Evolutionary conservation across 2,888 invertebrate genomes (phyloP).

Genomic region (Volucella bombylans): DNA sequence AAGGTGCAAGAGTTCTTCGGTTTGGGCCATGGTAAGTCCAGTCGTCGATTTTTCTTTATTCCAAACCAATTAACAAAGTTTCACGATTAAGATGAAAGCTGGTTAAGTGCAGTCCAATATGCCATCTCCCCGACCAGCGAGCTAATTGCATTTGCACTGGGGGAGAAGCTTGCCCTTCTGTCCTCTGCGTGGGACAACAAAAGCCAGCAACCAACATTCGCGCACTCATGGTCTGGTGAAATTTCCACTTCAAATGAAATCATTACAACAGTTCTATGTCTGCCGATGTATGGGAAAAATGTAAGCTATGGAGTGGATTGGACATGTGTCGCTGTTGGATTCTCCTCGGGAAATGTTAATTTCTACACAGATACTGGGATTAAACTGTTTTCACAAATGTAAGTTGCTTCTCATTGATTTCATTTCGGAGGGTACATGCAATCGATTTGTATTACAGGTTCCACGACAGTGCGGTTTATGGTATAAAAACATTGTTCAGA

Average conservation of each 20-base stretch:
- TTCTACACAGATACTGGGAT: slow-evolving; percentile 95
- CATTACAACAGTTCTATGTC: slow-evolving; percentile 82
- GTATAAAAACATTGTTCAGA: slow-evolving; percentile 88
- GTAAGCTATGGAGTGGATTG: slow-evolving; percentile 90
- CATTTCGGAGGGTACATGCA: neutral
- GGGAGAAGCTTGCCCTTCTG: slow-evolving; percentile 86
- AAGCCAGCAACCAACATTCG: slow-evolving; percentile 83
- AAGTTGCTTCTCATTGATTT: neutral
- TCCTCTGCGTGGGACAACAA: slow-evolving; percentile 85
- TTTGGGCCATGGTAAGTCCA: slow-evolving; percentile 82
- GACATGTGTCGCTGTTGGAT: slow-evolving; percentile 95
- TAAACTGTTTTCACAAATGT: slow-evolving; percentile 90
- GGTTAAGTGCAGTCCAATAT: slow-evolving; percentile 87
- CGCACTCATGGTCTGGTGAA: slow-evolving; percentile 84
- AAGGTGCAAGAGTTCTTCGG: slow-evolving; percentile 85
- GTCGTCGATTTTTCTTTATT: neutral
- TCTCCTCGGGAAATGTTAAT: slow-evolving; percentile 91
- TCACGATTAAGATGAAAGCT: slow-evolving; percentile 83
- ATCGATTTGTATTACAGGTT: slow-evolving; percentile 81
- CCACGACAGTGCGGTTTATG: slow-evolving; percentile 90
- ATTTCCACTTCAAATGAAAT: slow-evolving; percentile 84
- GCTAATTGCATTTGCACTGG: slow-evolving; percentile 86
- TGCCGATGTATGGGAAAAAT: slow-evolving; percentile 82
- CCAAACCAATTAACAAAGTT: slow-evolving; percentile 47
- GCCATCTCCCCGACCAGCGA: slow-evolving; percentile 90